phyloP scores from a whole-genome alignment of 2,797 vertebrate genomes.

The Cephalopachus bancanus region DNA sequence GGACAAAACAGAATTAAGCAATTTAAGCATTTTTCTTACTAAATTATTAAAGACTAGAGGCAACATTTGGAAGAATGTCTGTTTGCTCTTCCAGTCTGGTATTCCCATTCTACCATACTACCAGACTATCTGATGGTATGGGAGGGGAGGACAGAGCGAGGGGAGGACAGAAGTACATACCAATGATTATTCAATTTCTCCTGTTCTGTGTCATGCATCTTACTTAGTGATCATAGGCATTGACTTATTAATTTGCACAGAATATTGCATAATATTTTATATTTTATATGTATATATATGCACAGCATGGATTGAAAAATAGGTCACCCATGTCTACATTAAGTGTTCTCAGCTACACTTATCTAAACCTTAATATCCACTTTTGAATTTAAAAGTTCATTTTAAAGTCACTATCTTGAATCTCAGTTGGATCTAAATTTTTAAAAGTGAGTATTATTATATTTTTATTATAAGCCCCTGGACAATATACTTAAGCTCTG shows the following conservation, averaged over 20 bases:
- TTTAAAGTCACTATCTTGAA: constrained; percentile 62
- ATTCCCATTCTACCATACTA: neutral
- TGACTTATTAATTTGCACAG: neutral
- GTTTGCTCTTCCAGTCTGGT: neutral
- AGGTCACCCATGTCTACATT: neutral
- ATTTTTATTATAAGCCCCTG: constrained; percentile 6
- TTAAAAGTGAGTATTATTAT: neutral
- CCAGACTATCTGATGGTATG: neutral
- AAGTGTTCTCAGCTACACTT: neutral
- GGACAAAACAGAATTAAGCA: neutral
- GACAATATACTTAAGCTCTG: neutral
- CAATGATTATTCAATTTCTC: neutral
- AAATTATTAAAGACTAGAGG: neutral
- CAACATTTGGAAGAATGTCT: neutral
- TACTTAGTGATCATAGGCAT: neutral
- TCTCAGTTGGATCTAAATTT: constrained; percentile 49
- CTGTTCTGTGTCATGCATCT: neutral
- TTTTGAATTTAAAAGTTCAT: constrained; percentile 52
- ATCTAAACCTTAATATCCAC: constrained; percentile 29
- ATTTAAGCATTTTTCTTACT: neutral
- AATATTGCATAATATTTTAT: neutral
- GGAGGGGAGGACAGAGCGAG: neutral
- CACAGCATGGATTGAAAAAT: neutral
- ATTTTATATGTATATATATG: neutral
- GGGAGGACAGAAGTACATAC: neutral